Conservation (phyloP, 2,113 vertebrate genomes). For the Meles meles region DNA sequence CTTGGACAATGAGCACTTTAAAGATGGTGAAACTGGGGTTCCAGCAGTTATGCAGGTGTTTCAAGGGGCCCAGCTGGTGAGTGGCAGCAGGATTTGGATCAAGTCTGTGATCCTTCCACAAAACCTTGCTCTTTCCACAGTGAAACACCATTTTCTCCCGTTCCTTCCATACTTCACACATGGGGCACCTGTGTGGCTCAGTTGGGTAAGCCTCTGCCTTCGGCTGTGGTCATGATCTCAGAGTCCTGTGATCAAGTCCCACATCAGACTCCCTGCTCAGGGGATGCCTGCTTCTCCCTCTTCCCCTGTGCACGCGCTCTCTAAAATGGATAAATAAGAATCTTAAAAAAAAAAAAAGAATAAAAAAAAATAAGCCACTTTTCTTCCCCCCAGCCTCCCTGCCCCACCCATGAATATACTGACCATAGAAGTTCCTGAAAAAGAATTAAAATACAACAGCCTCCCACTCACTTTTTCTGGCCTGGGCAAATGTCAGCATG, state of each 20-base stretch:
- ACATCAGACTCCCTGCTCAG: too few species aligned
- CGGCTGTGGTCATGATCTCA: too few species aligned
- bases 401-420: not conserved
- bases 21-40: not conserved
- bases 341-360: too few species aligned
- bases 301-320: too few species aligned
- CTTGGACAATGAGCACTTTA: not conserved
- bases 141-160: not conserved
- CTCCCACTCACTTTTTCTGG: not conserved
- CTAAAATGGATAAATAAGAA: too few species aligned
- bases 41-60: not conserved
- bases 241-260: too few species aligned
- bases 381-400: too few species aligned
- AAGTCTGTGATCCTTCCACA: not conserved
- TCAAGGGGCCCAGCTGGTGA: not conserved
- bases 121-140: not conserved
- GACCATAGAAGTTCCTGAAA: not conserved
- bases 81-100: not conserved
- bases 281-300: too few species aligned
- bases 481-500: not conserved
- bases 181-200: not conserved
- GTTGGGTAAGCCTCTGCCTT: too few species aligned
- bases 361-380: too few species aligned
- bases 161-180: not conserved
- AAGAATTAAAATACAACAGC: not conserved